Conservation (phyloP, 2,888 invertebrate species). For the Eupithecia subfuscata region DNA sequence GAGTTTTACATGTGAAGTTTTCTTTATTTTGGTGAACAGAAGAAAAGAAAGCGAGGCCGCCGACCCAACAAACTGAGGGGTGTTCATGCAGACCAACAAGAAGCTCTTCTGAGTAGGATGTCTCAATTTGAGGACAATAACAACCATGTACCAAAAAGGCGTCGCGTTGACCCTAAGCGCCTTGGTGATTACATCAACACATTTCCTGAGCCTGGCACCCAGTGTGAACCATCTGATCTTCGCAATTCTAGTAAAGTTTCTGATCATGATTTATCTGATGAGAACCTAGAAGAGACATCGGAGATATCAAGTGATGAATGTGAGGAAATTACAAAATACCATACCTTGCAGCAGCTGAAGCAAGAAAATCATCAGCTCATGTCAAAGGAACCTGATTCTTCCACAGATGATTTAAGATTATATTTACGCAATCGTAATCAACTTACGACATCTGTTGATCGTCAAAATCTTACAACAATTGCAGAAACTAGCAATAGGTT, state of each 20-base stretch:
- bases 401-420: conserved; percentile 21
- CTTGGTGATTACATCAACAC: conserved; percentile 25
- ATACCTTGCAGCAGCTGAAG: conserved; percentile 10
- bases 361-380: neutral
- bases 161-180: conserved; percentile 4
- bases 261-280: neutral
- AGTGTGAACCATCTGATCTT: neutral
- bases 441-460: neutral
- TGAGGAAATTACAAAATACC: conserved; percentile 17
- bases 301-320: conserved; percentile 12
- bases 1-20: conserved; percentile 24
- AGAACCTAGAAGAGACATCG: neutral
- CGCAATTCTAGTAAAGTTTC: conserved; percentile 8
- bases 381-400: neutral
- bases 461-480: neutral
- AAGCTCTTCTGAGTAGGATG: neutral
- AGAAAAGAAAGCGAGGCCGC: conserved; percentile 13
- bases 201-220: conserved; percentile 7
- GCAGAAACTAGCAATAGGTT: neutral
- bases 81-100: neutral
- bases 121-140: conserved; percentile 7
- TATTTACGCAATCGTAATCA: conserved; percentile 22
- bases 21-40: conserved; percentile 25
- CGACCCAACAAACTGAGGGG: neutral
- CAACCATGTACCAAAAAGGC: conserved; percentile 8